Evolutionary conservation across 2,888 invertebrate species (phyloP), one percentile per base, ranked within the genome.

Genomic region (Ferdinandea cuprea): DNA sequence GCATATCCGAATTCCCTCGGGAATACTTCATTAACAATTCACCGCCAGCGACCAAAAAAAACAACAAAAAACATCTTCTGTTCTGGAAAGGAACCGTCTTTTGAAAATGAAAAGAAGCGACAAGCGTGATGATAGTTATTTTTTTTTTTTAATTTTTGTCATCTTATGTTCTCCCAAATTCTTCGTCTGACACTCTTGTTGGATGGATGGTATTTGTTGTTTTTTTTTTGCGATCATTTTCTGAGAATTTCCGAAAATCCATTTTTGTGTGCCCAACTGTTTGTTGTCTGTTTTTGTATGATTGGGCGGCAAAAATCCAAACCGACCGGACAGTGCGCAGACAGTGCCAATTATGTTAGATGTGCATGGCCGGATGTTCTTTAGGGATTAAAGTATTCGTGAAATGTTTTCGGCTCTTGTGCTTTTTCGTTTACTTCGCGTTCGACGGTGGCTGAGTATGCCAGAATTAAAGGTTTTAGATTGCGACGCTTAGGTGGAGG

Each of bases 101-200:
- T 74, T n/a, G 35, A 65, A 28, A 65, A 76, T 81, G 58, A 76
- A 76, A 71, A 71, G 76, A 76, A 81, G 59, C 76, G 76, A 77
- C 81, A 81, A 72, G 76, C 81, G 81, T 80, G 80, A 74, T 80
- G 58, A 69, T 74, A 80, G n/a, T n/a, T n/a, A n/a, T n/a, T 80
- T 80, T 80, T 58, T 35, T 59, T 78, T 6, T 28, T 65, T 63
- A 56, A 68, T 21, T 61, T 68, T 80, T 80, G 73, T 80, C 59
- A 59, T 59, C 44, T 42, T 56, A 13, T 56, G 28, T 21, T 21
- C 54, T 32, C 58, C 44, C 32, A 8, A 37, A 65, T 46, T 30
- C 46, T 61, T 56, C 46, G 66, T 9, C 73, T 48, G 54, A 40
- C 54, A 79, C 66, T 65, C 66, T 59, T 58, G 42, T 9, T 44